Conservation (phyloP, 64 coral and sea anemone species). For the Porites australiensis region DNA sequence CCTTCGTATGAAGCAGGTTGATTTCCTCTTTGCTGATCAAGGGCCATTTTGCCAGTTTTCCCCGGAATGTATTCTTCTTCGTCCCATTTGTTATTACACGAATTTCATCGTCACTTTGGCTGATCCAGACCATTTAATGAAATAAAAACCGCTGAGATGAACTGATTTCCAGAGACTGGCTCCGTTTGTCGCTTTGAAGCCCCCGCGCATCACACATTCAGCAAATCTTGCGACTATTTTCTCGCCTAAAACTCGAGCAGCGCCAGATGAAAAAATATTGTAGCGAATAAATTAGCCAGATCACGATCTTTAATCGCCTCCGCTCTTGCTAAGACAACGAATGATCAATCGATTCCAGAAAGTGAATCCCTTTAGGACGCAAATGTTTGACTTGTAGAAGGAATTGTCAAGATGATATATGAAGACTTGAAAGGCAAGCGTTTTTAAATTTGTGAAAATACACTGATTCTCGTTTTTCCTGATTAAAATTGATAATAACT, state of each 20-base stretch:
- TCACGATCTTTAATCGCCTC: neutral
- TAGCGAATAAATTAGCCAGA: neutral
- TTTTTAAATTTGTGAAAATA: neutral
- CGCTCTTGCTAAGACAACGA: neutral
- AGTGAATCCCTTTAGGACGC: neutral
- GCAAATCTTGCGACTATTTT: neutral
- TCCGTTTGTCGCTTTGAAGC: neutral
- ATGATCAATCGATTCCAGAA: neutral
- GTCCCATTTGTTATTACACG: neutral
- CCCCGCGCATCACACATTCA: neutral
- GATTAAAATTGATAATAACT: neutral
- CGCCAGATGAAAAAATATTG: neutral
- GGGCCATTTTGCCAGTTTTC: neutral
- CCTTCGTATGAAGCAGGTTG: neutral
- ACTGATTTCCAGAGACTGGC: neutral
- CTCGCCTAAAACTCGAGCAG: neutral
- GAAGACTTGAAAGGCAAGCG: neutral
- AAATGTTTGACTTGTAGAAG: neutral
- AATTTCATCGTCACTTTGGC: neutral
- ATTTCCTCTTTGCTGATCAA: conserved; percentile 6
- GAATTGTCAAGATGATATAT: too few relatives aligned
- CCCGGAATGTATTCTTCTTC: neutral
- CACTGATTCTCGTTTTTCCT: neutral
- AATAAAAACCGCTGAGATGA: neutral
- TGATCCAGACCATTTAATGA: neutral